Evolutionary conservation across 2,113 vertebrate species (phyloP).

Genomic region (Pluvialis apricaria): DNA sequence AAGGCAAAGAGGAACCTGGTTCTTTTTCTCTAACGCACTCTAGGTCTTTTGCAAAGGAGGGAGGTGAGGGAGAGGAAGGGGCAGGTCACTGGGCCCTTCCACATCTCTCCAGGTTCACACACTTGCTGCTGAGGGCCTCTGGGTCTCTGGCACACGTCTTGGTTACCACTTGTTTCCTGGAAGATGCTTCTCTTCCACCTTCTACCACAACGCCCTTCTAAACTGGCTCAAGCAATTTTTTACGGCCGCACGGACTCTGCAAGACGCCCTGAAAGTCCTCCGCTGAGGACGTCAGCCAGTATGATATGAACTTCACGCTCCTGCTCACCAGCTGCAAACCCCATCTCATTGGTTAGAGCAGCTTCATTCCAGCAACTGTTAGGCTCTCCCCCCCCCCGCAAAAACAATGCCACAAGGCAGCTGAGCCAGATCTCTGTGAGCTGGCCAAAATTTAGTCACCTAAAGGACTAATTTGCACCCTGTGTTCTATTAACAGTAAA

Average conservation of each 20-base stretch:
- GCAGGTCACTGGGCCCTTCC: background rate
- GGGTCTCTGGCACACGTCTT: background rate
- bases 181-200: background rate
- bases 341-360: background rate
- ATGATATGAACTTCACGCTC: rapidly evolving
- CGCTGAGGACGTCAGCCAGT: background rate
- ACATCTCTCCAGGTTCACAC: rapidly evolving
- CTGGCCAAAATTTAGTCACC: background rate
- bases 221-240: background rate
- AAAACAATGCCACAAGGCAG: background rate
- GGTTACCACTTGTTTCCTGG: no score
- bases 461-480: background rate
- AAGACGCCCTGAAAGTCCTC: background rate
- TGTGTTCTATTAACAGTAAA: background rate
- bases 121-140: background rate
- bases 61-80: background rate
- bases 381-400: background rate
- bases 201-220: background rate
- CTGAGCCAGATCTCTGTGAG: background rate
- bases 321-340: background rate
- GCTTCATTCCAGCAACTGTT: background rate
- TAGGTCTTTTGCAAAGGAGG: background rate
- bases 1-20: background rate
- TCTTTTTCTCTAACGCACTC: background rate
- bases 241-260: background rate